Evolutionary conservation across 1,140 invertebrate genomes (phyloP), one percentile per base, ranked within the genome.

Genomic region (Zaprionus camerounensis): DNA sequence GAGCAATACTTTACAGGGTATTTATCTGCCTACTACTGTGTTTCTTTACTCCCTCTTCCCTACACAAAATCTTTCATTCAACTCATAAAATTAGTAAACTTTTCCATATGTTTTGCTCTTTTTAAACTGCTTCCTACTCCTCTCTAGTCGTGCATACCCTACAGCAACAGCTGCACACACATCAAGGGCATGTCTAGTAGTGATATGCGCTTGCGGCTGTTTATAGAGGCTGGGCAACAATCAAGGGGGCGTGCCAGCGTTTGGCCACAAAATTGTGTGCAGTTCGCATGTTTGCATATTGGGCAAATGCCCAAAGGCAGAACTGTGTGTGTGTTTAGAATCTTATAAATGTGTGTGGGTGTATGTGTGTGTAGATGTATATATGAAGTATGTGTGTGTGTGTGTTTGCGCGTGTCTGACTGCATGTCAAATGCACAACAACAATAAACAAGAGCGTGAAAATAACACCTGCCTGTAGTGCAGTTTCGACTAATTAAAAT

Each of bases 401-500:
- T n/a, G 22, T 36, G 51, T 53, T 22, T 49, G 66, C 28, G 36
- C 53, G 15, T 46, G 67, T 20, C 17, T 59, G n/a, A 58, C 26
- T 12, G 63, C 72, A 75, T 66, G 72, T 82, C 73, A 76, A 57
- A 62, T 72, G 69, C 57, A 72, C 28, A 72, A 53, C 61, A 57
- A 57, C 55, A 61, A 38, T 34, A 22, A 76, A 72, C 56, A 72
- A n/a, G 36, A 75, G 73, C 83, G 67, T 71, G 80, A 82, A 84
- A 68, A 71, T 61, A 83, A 78, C 84, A 87, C 83, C 84, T 88
- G 84, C 74, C 68, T 3, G 41, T 44, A 78, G 3, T 53, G 67
- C 75, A 49, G 55, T 55, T 55, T 67, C 24, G 57, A 68, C 84
- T 87, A 88, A 87, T 87, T 87, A 88, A 88, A 81, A 83, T 88